Conservation (phyloP, 2,113 vertebrate species). For the Noturus placidus region DNA sequence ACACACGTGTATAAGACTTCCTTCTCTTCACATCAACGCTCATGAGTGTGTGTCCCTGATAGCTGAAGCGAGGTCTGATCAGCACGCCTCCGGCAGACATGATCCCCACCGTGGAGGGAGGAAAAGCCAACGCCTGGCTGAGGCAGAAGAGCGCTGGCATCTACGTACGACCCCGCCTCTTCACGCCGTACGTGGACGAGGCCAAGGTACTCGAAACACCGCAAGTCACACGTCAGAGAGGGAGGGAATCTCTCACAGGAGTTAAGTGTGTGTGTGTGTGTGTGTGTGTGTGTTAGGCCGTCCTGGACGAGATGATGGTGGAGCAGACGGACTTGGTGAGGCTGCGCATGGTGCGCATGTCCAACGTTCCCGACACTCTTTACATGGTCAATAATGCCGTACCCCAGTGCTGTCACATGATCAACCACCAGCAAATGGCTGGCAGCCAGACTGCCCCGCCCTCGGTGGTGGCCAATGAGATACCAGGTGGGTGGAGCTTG, state of each 20-base stretch:
- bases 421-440: conserved; percentile 92
- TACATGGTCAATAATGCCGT: conserved; percentile 97
- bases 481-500: conserved; percentile 81
- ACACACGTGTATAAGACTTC: neutral
- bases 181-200: conserved; percentile 92
- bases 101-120: conserved; percentile 91
- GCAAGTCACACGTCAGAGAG: neutral
- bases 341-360: conserved; percentile 94
- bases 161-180: conserved; percentile 89
- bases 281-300: conserved; percentile 72
- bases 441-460: conserved; percentile 83
- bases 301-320: conserved; percentile 98
- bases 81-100: conserved; percentile 98
- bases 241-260: neutral
- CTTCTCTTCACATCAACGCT: neutral
- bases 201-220: conserved; percentile 83
- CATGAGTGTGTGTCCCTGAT: neutral
- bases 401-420: conserved; percentile 94
- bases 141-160: conserved; percentile 94
- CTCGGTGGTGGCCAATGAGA: conserved; percentile 96
- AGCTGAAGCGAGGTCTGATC: conserved; percentile 98
- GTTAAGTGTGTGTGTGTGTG: conserved; percentile 4
- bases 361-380: conserved; percentile 95
- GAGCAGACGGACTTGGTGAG: conserved; percentile 95
- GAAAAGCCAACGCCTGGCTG: conserved; percentile 95